Conservation (phyloP, 2,888 invertebrate genomes). For the Pyrgus malvae region DNA sequence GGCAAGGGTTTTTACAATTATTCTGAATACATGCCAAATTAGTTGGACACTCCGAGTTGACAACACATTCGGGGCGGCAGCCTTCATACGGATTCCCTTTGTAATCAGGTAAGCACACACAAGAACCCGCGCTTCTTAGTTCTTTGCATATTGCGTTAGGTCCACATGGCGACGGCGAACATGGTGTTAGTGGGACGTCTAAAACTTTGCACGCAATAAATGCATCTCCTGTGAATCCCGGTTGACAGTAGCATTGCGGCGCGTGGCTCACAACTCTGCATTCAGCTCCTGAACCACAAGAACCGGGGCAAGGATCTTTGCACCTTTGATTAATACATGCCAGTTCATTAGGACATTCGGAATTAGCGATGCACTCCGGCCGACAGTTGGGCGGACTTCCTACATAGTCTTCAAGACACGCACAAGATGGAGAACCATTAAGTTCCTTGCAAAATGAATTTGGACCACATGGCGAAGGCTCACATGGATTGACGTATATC, state of each 20-base stretch:
- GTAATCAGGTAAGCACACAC: slow-evolving; percentile 85
- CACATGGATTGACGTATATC: slow-evolving; percentile 80
- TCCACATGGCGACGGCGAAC: slow-evolving; percentile 87
- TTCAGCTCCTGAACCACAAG: slow-evolving; percentile 87
- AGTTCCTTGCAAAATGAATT: slow-evolving; percentile 84
- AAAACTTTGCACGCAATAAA: slow-evolving; percentile 79
- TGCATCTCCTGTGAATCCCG: slow-evolving; percentile 84
- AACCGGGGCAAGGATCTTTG: slow-evolving; percentile 87
- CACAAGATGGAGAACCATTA: slow-evolving; percentile 85
- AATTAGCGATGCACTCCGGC: slow-evolving; percentile 88
- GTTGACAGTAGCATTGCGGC: slow-evolving; percentile 87
- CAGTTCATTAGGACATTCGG: slow-evolving; percentile 85
- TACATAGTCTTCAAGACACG: slow-evolving; percentile 85
- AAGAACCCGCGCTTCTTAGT: slow-evolving; percentile 85
- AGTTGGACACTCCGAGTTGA: slow-evolving; percentile 87
- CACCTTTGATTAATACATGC: slow-evolving; percentile 89
- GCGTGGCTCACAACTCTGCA: slow-evolving; percentile 88
- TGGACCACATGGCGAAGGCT: slow-evolving; percentile 89
- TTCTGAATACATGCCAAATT: slow-evolving; percentile 87
- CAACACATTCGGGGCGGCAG: slow-evolving; percentile 88
- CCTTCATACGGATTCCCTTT: slow-evolving; percentile 90
- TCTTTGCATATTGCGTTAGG: slow-evolving; percentile 87
- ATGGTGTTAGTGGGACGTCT: slow-evolving; percentile 80
- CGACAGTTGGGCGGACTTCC: slow-evolving; percentile 88
- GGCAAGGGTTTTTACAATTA: slow-evolving; percentile 89